Base-by-base conservation (phyloP, 1,140 invertebrate genomes). In the Panulirus ornatus region DNA sequence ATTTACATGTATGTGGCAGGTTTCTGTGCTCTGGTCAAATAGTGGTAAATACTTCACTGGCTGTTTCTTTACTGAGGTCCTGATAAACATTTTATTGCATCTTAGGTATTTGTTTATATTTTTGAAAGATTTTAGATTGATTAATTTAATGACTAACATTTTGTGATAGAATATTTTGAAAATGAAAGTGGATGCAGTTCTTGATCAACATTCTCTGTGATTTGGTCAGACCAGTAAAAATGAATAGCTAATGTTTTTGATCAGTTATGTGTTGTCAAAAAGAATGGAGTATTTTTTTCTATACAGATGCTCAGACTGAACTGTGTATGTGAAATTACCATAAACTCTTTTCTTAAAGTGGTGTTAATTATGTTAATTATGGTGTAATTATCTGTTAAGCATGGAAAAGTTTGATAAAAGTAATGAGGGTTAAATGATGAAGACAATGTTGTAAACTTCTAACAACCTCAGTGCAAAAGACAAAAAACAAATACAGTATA, bases 401-500 rank as follows among this genome's bases (percentile, higher is more conserved):
- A 81, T 81, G 78, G 78, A 81, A 81, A 81, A 36, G 34, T 78
- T 66, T 66, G 73, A 78, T 79, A 75, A 27, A 66, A 87, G 34
- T 75, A 86, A 58, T 66, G 27, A 63, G 66, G 38, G 38, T 54
- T 63, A 66, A 63, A n/a, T 63, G 63, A 44, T 75, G 34, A 58
- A 71, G 36, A 87, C 34, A 66, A 14, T 87, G 85, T 87, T 87
- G 85, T 87, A 79, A 79, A 79, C 75, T 87, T 79, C 27, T 81
- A 84, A 76, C 51, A 78, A 40, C 51, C 47, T 63, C 47, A 87
- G 73, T 87, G 85, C 85, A 87, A 87, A 87, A 79, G 73, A 78
- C 44, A 51, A 78, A 87, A 87, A 87, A 76, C 85, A 87, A 87
- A 87, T 87, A 87, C 75, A 87, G 85, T 87, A 87, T 87, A 87